phyloP scores from a whole-genome alignment of 2,797 vertebrate species.

The Cossypha dichroa region DNA sequence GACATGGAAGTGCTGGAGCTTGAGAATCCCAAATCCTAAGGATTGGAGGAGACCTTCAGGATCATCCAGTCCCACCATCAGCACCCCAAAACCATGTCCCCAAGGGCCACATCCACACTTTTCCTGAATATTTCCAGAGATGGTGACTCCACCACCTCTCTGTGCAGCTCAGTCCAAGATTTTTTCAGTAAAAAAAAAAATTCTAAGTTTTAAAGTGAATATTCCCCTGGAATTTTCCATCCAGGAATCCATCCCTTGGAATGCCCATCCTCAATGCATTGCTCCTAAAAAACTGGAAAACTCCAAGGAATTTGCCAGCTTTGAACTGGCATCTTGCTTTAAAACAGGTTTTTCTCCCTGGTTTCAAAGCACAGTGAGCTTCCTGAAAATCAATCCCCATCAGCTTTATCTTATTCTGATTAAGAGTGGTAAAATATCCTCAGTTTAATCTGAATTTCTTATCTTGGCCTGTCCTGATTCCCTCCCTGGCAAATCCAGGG shows the following conservation, averaged over 20 bases:
- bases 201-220: not conserved
- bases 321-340: not conserved
- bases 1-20: not conserved
- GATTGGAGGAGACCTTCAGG: not conserved
- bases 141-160: not conserved
- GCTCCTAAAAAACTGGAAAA: not conserved
- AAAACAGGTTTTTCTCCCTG: not conserved
- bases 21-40: not conserved
- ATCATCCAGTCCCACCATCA: not conserved
- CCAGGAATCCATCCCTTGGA: no score
- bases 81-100: fast-evolving
- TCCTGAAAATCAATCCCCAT: not conserved
- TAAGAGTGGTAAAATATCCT: not conserved
- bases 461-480: not conserved
- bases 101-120: not conserved
- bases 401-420: not conserved
- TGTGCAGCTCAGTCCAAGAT: not conserved
- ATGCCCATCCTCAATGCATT: not conserved
- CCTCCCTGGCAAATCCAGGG: not conserved
- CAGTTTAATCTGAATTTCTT: not conserved
- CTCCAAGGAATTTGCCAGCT: not conserved
- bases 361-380: not conserved
- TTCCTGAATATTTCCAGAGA: not conserved
- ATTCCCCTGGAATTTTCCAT: not conserved
- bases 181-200: no score